Evolutionary conservation across 1,140 invertebrate genomes (phyloP), one percentile per base, ranked within the genome.

Genomic region (Daktulosphaira vitifoliae): DNA sequence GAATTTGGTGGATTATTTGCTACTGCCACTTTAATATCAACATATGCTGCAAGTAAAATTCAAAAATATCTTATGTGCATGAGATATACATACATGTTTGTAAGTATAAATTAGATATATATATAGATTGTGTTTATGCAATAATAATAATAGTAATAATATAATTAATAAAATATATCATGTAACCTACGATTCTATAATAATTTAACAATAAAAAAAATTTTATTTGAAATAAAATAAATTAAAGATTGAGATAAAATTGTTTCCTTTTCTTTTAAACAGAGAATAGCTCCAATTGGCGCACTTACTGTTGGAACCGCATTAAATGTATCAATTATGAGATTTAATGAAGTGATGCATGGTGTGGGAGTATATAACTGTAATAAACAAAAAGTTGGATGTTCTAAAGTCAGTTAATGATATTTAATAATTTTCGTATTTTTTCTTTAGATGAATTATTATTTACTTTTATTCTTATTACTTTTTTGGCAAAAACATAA

Each of bases 361-460:
- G 56, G 56, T 2, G 42, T 62, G 0, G 26, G 25, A 33, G 29
- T 62, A 46, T 62, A 62, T n/a, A 42, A 48, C 26, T 46, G 56
- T 16, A 48, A 33, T 0, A 62, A 62, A 33, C 9, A 62, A 15
- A 48, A 29, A 22, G n/a, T 62, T 46, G 56, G 42, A 15, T 62
- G 26, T 33, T 62, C 56, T 20, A 62, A 33, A 29, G 56, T 62
- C 5, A 6, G 29, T 33, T 11, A 62, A 23, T 62, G 11, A 15
- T 62, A 20, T 1, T 20, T 62, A 18, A 33, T 33, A n/a, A n/a
- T n/a, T n/a, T n/a, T n/a, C n/a, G n/a, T n/a, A n/a, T n/a, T n/a
- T n/a, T n/a, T n/a, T n/a, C n/a, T n/a, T n/a, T n/a, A n/a, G n/a
- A n/a, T n/a, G n/a, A n/a, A n/a, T n/a, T n/a, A n/a, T n/a, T n/a